phyloP scores from a whole-genome alignment of 1,140 invertebrate species.

The Pachypeltis micranthus region DNA sequence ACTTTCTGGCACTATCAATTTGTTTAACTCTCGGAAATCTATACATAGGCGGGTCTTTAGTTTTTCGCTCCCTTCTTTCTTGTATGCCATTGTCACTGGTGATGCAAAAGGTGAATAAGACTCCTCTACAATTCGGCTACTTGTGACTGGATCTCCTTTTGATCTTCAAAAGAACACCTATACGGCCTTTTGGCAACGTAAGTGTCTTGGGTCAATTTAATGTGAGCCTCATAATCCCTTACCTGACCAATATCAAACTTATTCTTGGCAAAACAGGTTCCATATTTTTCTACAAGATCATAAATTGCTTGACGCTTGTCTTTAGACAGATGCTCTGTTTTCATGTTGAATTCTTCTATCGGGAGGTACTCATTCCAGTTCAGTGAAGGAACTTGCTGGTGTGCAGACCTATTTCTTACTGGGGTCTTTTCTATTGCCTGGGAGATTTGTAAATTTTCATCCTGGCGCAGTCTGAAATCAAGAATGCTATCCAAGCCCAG shows the following conservation, averaged over 20 bases:
- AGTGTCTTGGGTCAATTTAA: slow-evolving; percentile 22
- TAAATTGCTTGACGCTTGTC: slow-evolving; percentile 30
- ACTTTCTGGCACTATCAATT: slow-evolving; percentile 32
- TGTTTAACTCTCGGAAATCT: slow-evolving; percentile 33
- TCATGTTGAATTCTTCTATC: slow-evolving; percentile 25
- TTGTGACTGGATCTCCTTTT: slow-evolving; percentile 33
- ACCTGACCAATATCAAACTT: slow-evolving; percentile 32
- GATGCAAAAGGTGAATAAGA: slow-evolving; percentile 33
- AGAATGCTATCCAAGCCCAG: slow-evolving; percentile 22
- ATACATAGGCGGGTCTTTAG: slow-evolving; percentile 33
- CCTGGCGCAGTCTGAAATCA: slow-evolving; percentile 21
- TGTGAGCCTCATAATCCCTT: slow-evolving; percentile 27
- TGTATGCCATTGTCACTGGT: slow-evolving; percentile 32
- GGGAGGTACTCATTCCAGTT: slow-evolving; percentile 23
- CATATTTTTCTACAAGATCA: slow-evolving; percentile 25
- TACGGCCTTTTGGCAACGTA: slow-evolving; percentile 27
- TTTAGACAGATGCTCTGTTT: slow-evolving; percentile 32
- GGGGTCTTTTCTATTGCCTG: slow-evolving; percentile 5
- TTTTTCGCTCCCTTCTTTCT: slow-evolving; percentile 32
- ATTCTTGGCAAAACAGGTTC: slow-evolving; percentile 28
- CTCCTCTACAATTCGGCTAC: slow-evolving; percentile 32
- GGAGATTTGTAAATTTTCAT: slow-evolving; percentile 22
- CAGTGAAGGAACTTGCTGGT: neutral
- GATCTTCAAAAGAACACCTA: slow-evolving; percentile 31
- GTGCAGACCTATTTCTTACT: neutral